Base-by-base conservation (phyloP, 2,888 invertebrate genomes). In the Dynastes grantii region DNA sequence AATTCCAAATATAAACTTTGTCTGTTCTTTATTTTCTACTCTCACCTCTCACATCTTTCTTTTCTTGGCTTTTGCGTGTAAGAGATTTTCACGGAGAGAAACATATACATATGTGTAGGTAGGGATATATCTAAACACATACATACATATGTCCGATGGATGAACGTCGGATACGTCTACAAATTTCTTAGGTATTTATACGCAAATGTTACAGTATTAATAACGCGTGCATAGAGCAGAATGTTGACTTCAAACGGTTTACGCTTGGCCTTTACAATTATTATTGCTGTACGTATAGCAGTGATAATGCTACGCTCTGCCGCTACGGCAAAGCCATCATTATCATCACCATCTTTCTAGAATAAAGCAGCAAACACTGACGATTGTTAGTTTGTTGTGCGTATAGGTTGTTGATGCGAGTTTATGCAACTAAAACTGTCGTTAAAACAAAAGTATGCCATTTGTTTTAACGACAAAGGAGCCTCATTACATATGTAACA, bases 191-290 rank as follows among this genome's bases (percentile, higher is more conserved):
- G 58, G 40, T 73, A 73, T 73, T 73, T 58, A 73, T 58, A 53
- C 73, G 40, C 40, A 58, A 58, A 58, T 40, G 53, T 71, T 71
- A 32, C 16, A 73, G 3, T 73, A 73, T 73, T 73, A 73, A 73
- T 73, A 73, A 73, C 73, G 58, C 73, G 58, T 58, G 58, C 55
- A 58, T 16, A n/a, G 58, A 40, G 40, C 45, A 73, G 61, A 73
- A 73, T 61, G 45, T 73, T 8, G 22, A 58, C 73, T 58, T 58
- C 73, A 73, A 73, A 73, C 73, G 73, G 73, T 73, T 73, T 58
- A 73, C 40, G 73, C 58, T 53, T 58, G 32, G 40, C 37, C 73
- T 73, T 61, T 73, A 73, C 58, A 73, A 73, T 73, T 61, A 73
- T 73, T 55, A 11, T 22, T 73, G 73, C 40, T 13, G 58, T n/a